phyloP scores from a whole-genome alignment of 2,113 vertebrate species.

The Myiozetetes cayanensis region DNA sequence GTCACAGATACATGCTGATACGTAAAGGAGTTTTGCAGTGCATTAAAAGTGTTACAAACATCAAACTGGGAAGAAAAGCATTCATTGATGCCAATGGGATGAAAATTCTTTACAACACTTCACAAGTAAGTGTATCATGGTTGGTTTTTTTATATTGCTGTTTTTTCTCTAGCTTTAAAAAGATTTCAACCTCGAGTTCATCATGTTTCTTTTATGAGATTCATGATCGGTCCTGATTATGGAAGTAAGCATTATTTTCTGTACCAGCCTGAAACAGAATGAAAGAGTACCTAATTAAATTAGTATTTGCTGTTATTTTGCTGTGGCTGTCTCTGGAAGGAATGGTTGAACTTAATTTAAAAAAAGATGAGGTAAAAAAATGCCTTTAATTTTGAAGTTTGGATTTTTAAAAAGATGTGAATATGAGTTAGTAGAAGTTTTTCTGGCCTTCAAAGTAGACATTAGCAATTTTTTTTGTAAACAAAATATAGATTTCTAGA shows the following conservation, averaged over 20 bases:
- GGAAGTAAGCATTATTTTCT: not conserved
- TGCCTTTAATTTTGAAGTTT: not conserved
- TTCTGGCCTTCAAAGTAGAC: not conserved
- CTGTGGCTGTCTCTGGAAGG: not conserved
- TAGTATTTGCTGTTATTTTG: not conserved
- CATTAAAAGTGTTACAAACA: slow-evolving; percentile 91
- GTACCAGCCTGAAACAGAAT: not conserved
- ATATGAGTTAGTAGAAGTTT: not conserved
- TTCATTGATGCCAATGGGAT: slow-evolving; percentile 93
- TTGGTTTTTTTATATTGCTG: not conserved
- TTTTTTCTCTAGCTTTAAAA: not conserved
- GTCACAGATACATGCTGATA: slow-evolving; percentile 91
- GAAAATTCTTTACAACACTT: slow-evolving; percentile 92
- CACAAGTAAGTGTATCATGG: slow-evolving; percentile 81
- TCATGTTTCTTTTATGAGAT: not conserved
- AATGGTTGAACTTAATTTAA: not conserved
- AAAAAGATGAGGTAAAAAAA: fast-evolving
- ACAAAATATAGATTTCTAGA: not conserved
- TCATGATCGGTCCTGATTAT: not conserved
- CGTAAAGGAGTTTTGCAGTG: slow-evolving; percentile 93
- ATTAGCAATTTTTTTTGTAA: not conserved
- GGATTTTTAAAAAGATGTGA: not conserved
- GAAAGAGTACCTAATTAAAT: not conserved
- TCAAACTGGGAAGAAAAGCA: slow-evolving; percentile 93
- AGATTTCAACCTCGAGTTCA: not conserved